Base-by-base conservation (phyloP, 2,888 invertebrate genomes). In the Pseudolycoriella hygida region DNA sequence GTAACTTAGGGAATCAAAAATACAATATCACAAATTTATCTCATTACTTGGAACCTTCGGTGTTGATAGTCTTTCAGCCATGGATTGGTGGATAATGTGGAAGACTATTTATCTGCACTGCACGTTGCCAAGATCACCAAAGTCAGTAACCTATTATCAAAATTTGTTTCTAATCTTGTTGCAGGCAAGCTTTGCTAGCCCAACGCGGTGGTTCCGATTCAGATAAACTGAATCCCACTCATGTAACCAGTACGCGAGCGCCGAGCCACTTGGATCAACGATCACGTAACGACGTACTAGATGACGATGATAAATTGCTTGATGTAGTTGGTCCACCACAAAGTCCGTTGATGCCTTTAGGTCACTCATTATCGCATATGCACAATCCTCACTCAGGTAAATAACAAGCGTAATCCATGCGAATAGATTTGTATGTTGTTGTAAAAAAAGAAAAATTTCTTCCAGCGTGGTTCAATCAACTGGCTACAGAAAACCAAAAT, bases 291-390 rank as follows among this genome's bases (percentile, higher is more conserved):
- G 59, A 62, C 44, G 61, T 63, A 51, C 59, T 58, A 55, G 69
- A 76, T 54, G 84, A 85, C 51, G 88, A 89, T 54, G 89, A 89
- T 62, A 77, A 83, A 56, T 72, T 82, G 19, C 67, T 89, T 58
- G 89, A 89, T 64, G 89, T 89, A 18, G 89, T 89, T 0, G 88
- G 88, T 1, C 87, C 84, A 25, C 77, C 86, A 44, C 86, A 87
- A 57, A 83, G 83, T 53, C 85, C 84, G 10, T 73, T 83, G 40
- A 74, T 81, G 49, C 71, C 73, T 8, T 66, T 73, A 48, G 62
- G 64, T 52, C 65, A 66, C 53, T 64, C 65, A 52, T 53, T 65
- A 51, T 63, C 66, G 51, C 67, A 64, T 52, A 64, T 66, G 62
- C 66, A 66, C 50, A 66, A 67, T 53, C 66, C 66, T 50, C 67